Conservation (phyloP, 2,113 vertebrate species). For the Pedionomus torquatus region DNA sequence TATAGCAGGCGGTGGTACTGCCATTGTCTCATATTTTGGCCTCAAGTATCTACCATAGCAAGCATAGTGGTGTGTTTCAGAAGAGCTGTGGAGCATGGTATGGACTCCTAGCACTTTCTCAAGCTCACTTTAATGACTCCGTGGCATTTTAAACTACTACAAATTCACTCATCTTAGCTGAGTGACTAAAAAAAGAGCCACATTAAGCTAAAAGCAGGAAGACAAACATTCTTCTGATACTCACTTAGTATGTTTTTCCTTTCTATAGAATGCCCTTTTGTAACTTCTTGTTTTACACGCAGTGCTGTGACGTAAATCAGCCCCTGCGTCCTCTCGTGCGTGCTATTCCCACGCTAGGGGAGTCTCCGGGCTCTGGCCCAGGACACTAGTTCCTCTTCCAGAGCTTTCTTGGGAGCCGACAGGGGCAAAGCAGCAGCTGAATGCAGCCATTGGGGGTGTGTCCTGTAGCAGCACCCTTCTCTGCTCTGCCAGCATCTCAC, state of each 20-base stretch:
- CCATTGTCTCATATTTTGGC: neutral
- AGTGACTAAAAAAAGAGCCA: slow-evolving; percentile 15
- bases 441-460: rapidly evolving
- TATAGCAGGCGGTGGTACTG: neutral
- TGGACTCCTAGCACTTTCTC: neutral
- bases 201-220: slow-evolving; percentile 48
- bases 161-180: neutral
- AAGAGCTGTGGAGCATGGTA: neutral
- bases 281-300: slow-evolving; percentile 1
- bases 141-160: slow-evolving; percentile 1
- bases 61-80: neutral
- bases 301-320: slow-evolving; percentile 51
- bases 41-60: neutral
- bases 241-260: slow-evolving; percentile 1
- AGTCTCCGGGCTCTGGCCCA: neutral
- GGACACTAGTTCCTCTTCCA: neutral
- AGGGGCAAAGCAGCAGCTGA: neutral
- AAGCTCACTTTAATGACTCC: neutral
- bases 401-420: neutral
- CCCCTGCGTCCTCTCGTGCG: neutral
- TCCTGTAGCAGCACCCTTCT: neutral
- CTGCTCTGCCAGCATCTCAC: neutral
- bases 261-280: slow-evolving; percentile 64
- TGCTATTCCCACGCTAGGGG: slow-evolving; percentile 57
- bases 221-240: slow-evolving; percentile 45